Conservation (phyloP, 2,888 invertebrate genomes). For the Metellina segmentata region DNA sequence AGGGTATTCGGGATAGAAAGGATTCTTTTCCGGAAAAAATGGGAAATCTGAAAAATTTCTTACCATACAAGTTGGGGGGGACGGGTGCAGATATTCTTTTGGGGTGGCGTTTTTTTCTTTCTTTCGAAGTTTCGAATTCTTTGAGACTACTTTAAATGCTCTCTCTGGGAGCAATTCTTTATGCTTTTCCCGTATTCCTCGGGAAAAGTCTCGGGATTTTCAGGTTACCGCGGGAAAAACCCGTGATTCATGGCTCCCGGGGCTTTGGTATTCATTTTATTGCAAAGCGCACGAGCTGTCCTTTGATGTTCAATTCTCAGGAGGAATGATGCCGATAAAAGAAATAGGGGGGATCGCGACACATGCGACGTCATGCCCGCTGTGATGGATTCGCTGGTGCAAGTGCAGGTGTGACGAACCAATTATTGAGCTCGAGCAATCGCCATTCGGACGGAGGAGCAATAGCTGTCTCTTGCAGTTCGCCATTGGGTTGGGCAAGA, state of each 20-base stretch:
- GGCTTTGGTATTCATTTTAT: constrained; percentile 57
- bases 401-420: background rate
- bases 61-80: constrained; percentile 56
- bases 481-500: no score
- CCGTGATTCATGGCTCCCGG: constrained; percentile 47
- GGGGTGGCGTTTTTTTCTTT: constrained; percentile 12
- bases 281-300: background rate
- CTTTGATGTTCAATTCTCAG: background rate
- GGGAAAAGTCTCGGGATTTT: constrained; percentile 51
- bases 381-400: background rate
- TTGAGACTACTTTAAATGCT: constrained; percentile 66
- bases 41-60: constrained; percentile 63
- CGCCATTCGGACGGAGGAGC: background rate
- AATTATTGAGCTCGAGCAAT: background rate
- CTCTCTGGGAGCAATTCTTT: constrained; percentile 58
- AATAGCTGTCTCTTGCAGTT: no score
- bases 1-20: constrained; percentile 14
- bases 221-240: constrained; percentile 36
- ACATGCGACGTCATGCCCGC: background rate
- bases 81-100: background rate
- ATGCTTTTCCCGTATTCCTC: constrained; percentile 59
- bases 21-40: constrained; percentile 37
- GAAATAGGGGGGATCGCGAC: background rate
- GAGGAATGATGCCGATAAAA: constrained; percentile 22
- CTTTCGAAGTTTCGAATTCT: constrained; percentile 60